Conservation (phyloP, 2,888 invertebrate genomes). For the Cylloceria caligata region DNA sequence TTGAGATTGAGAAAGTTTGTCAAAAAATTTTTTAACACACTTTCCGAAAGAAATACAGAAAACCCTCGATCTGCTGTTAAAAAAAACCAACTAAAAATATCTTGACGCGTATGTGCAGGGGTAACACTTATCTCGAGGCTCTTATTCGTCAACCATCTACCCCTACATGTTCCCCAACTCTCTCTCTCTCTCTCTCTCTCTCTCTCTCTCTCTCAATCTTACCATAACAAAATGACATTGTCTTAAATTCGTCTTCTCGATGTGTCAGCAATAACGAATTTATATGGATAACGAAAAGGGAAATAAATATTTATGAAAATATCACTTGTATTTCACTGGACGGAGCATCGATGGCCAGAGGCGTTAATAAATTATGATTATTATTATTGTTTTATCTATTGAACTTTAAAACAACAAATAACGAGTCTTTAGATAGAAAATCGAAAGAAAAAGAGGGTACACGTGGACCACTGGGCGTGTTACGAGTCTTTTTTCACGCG, state of each 20-base stretch:
- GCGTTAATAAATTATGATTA: not conserved
- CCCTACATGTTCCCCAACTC: not conserved
- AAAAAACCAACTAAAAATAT: slow-evolving; percentile 18
- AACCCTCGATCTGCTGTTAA: slow-evolving; percentile 23
- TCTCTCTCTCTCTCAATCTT: slow-evolving; percentile 28
- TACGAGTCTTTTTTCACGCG: slow-evolving; percentile 3
- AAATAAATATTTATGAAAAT: slow-evolving; percentile 64
- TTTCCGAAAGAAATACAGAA: slow-evolving; percentile 31
- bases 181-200: not conserved
- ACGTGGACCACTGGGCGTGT: slow-evolving; percentile 54
- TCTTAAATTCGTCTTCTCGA: slow-evolving; percentile 62
- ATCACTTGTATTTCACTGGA: slow-evolving; percentile 44
- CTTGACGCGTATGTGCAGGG: slow-evolving; percentile 5
- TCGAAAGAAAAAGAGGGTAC: slow-evolving; percentile 41
- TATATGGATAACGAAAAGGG: slow-evolving; percentile 51
- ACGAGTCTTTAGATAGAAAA: slow-evolving; percentile 21
- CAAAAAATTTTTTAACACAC: not conserved
- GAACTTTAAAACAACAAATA: too few relatives aligned
- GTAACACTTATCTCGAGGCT: slow-evolving; percentile 7
- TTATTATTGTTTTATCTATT: slow-evolving; percentile 21
- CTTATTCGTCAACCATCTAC: not conserved
- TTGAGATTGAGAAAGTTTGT: too few relatives aligned
- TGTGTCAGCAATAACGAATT: slow-evolving; percentile 66
- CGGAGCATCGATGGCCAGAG: slow-evolving; percentile 13
- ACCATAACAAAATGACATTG: slow-evolving; percentile 49